Conservation (phyloP, 2,797 vertebrate genomes). For the Rousettus madagascariensis region DNA sequence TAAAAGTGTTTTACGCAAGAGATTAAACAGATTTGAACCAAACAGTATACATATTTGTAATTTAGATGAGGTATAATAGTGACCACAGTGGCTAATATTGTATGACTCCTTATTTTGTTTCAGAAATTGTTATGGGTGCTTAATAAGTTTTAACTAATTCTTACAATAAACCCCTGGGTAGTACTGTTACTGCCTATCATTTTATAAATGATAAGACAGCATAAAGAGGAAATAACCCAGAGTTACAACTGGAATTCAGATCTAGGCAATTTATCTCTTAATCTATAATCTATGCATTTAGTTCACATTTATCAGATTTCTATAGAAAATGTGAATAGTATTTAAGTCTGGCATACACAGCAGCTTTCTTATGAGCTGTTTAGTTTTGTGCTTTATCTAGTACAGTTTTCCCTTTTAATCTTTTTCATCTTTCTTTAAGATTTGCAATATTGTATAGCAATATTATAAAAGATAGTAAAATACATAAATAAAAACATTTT, state of each 20-base stretch:
- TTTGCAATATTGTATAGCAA: background rate
- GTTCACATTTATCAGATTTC: constrained; percentile 20
- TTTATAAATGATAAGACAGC: background rate
- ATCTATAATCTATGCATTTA: background rate
- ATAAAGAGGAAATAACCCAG: background rate
- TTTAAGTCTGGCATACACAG: background rate
- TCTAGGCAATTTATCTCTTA: background rate
- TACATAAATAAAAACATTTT: constrained; percentile 2
- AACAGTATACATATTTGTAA: background rate
- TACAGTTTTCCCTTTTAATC: constrained; percentile 27
- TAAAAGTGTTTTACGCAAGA: background rate
- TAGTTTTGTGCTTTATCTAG: constrained; percentile 12
- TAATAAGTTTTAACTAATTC: background rate
- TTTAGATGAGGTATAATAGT: background rate
- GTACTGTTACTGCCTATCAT: background rate
- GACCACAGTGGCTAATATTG: background rate
- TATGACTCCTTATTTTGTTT: background rate
- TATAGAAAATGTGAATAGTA: background rate
- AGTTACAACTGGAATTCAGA: background rate
- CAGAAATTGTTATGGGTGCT: background rate
- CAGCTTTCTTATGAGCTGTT: constrained; percentile 12
- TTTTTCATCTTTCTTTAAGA: background rate
- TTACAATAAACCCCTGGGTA: background rate
- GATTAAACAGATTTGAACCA: background rate
- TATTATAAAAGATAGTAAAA: background rate